Evolutionary conservation across 2,888 invertebrate species (phyloP).

Genomic region (Macrophya annulata): DNA sequence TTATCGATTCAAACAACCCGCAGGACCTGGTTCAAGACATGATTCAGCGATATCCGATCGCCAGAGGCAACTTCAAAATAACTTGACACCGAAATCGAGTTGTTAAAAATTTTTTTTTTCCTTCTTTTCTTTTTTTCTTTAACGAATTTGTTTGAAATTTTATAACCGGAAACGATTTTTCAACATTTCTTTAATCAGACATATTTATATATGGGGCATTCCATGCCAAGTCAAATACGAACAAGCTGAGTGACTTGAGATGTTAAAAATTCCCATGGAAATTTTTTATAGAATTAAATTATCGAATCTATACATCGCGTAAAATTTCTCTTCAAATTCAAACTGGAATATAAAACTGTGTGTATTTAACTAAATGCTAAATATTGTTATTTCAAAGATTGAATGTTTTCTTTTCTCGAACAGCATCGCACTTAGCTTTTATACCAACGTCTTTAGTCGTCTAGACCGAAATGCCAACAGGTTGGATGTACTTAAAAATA

Average conservation of each 20-base stretch:
- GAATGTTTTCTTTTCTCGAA: constrained; percentile 23
- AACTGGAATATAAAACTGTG: background rate
- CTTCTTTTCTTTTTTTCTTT: background rate
- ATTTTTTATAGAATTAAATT: background rate
- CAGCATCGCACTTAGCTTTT: background rate
- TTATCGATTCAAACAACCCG: constrained; percentile 24
- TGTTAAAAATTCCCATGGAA: background rate
- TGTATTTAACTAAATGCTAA: background rate
- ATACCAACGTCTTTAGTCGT: background rate
- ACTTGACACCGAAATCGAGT: background rate
- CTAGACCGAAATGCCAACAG: constrained; percentile 27
- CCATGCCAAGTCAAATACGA: too few species aligned
- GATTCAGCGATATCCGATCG: constrained; percentile 51
- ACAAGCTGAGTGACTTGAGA: background rate
- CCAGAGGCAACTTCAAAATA: background rate
- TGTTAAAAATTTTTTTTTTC: background rate
- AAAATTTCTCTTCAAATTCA: background rate
- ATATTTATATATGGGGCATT: background rate
- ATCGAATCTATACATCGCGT: background rate
- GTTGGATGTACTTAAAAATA: background rate
- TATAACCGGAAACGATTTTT: background rate
- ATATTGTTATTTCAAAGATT: constrained; percentile 5
- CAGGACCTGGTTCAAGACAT: constrained; percentile 31
- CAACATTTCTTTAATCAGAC: background rate
- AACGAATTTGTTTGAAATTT: background rate